Base-by-base conservation (phyloP, 2,797 vertebrate species). In the Pogonophryne albipinna region DNA sequence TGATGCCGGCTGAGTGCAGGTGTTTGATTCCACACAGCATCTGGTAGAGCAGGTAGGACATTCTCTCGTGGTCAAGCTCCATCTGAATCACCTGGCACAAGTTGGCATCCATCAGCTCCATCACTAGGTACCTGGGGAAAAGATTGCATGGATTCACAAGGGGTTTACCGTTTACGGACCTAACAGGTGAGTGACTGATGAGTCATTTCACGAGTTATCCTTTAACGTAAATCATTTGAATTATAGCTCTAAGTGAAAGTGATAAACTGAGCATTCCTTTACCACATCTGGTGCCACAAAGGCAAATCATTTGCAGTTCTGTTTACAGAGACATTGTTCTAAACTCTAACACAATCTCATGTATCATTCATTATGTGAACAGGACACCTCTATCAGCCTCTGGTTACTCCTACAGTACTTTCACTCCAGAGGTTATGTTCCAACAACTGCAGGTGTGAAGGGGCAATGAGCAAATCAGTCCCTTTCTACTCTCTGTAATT, bases 81-180 rank as follows among this genome's bases (percentile, higher is more conserved):
- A 99, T 99, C 92, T 99, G 98, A 94, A 99, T 99, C 90, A 99
- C 98, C 93, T 99, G 98, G 91, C 98, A 99, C 87, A 99, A 93
- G 92, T 99, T 99, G 89, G 98, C 98, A 87, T 99, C 98, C 98
- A 99, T 99, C 92, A 99, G 87, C 91, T 99, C 98, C 98, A 99
- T 99, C 88, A 99, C 98, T 85, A 99, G 94, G 86, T 99, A 99
- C 85, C 98, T 99, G 86, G n/a, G 86, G 79, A 20, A 38, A 69
- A 56, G 10, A 8, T 63, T 23, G 34, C 4, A 57, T 23, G n/a
- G 11, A 58, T 53, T 27, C 11, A 27, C 34, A 42, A 78, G 41
- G 11, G 15, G 5, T 12, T 67, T 8, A 46, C 20, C 13, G 5
- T 12, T 67, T 8, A 46, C 20, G 56, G 55, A 53, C 1, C 16